Base-by-base conservation (phyloP, 1,140 invertebrate genomes). In the Ostrea edulis region DNA sequence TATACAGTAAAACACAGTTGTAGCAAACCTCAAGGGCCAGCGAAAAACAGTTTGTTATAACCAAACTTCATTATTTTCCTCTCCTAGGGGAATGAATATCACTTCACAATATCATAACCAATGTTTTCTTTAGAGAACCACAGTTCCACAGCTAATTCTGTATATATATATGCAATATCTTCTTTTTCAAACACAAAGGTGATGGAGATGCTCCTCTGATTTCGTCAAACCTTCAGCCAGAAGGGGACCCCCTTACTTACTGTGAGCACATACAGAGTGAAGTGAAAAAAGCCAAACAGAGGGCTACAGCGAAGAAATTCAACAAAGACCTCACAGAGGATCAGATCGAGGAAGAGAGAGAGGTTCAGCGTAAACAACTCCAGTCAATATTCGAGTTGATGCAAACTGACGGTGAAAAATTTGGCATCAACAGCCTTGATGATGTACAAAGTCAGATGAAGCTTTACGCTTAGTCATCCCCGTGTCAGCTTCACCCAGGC, bases 251-350 rank as follows among this genome's bases (percentile, higher is more conserved):
- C 35, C 85, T 94, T 54, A 90, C 93, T 44, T 95, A 93, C 86
- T 94, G 93, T 90, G 92, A 93, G 82, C 94, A 95, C 89, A 94
- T 94, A 86, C 94, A 94, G 58, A 92, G 93, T 89, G 94, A 95
- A 88, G 92, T 94, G 62, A 94, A 94, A 82, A 92, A 92, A 81
- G 93, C 93, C 8, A 89, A 93, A 77, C 92, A 93, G n/a, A 86
- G 91, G 52, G 92, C 93, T 7, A 90, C 94, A 0, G 91, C 90
- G 8, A 92, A 93, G 86, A 92, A 93, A 84, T 93, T 94, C 62
- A 82, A 91, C 20, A 91, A 93, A 77, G 88, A 89, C 22, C 88
- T 95, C 54, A 92, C 93, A n/a, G 68, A 89, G 14, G 92, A 95
- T 51, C 92, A 94, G 65, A 86, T 93, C n/a, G 87, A 90, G 54